phyloP scores from a whole-genome alignment of 2,113 vertebrate species.

The Alligator mississippiensis region DNA sequence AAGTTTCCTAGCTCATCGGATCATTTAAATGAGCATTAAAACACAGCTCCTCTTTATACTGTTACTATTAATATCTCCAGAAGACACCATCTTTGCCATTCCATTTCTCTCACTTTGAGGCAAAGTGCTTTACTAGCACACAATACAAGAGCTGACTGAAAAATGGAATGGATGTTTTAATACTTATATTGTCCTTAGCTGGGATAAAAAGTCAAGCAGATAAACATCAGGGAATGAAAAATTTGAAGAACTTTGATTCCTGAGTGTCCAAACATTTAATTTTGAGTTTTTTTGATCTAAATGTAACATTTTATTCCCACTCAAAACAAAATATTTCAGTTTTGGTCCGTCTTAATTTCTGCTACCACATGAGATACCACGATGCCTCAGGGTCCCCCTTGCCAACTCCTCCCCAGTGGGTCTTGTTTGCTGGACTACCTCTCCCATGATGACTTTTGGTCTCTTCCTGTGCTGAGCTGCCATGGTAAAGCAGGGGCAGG shows the following conservation, averaged over 20 bases:
- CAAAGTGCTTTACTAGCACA: accelerated
- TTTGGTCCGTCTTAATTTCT: neutral
- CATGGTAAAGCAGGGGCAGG: neutral
- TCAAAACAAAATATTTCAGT: neutral
- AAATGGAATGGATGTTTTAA: neutral
- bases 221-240: neutral
- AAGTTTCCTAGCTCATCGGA: neutral
- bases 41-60: slow-evolving; percentile 8
- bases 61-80: neutral
- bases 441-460: neutral
- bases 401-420: neutral
- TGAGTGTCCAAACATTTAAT: neutral
- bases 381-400: neutral
- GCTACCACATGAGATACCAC: neutral
- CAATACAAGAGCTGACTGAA: neutral
- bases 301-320: neutral
- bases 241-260: neutral
- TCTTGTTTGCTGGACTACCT: neutral
- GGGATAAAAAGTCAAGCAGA: neutral
- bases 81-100: neutral
- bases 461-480: neutral
- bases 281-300: neutral
- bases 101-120: accelerated
- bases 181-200: neutral
- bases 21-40: slow-evolving; percentile 16